Conservation (phyloP, 2,797 vertebrate species). For the Harpagifer antarcticus region DNA sequence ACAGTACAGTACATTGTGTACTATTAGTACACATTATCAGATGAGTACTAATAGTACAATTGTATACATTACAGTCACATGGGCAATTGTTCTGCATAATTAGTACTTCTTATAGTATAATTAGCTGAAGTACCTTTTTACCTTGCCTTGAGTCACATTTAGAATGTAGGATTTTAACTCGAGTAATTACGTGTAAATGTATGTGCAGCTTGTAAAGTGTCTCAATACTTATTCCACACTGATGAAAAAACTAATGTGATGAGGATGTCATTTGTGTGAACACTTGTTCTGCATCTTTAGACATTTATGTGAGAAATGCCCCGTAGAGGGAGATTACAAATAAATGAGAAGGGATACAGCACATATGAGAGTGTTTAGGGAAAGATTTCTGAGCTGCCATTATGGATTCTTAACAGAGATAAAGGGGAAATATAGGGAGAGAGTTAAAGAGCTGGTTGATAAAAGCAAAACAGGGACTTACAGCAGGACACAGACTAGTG, state of each 20-base stretch:
- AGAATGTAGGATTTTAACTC: not conserved
- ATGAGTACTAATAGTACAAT: not conserved
- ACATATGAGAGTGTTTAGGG: not conserved
- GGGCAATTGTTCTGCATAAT: not conserved
- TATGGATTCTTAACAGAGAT: constrained; percentile 9
- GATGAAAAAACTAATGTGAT: not conserved
- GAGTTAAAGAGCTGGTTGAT: constrained; percentile 13
- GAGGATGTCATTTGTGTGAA: not conserved
- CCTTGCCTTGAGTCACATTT: not conserved
- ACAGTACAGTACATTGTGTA: too few relatives aligned
- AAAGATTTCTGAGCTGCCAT: not conserved
- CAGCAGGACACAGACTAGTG: constrained; percentile 33
- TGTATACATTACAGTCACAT: not conserved
- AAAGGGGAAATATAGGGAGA: not conserved
- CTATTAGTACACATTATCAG: not conserved
- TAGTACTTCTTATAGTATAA: not conserved
- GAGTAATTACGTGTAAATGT: not conserved
- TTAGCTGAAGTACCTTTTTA: not conserved
- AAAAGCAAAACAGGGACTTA: constrained; percentile 17
- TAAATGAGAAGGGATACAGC: not conserved
- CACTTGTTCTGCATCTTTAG: not conserved
- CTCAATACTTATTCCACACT: not conserved
- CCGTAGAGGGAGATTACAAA: not conserved
- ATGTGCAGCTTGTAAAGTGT: not conserved
- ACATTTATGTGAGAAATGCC: constrained; percentile 3